Percentiles rank a stretch among this genome's conserved stretches.
These are phyloP conservation scores for Pantherophis vulpinus DNA, from an alignment of 2,797 vertebrate genomes.

Conservation along the genomic window DNA sequence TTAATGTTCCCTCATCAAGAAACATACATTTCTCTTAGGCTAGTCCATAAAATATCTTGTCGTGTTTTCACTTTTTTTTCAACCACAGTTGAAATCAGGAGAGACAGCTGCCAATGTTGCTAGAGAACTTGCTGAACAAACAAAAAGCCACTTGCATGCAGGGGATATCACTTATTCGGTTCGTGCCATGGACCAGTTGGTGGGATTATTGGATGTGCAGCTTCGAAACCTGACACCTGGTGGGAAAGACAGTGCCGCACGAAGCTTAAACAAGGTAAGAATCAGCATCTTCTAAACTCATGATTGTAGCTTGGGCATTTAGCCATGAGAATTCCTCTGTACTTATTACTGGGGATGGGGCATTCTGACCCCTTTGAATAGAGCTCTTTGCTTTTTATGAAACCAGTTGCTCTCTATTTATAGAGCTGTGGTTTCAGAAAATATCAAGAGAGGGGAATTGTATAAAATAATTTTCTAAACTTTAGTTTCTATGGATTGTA, in stretches of 20 bases:
- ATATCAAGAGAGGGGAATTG: not conserved
- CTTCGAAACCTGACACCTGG: constrained; percentile 94
- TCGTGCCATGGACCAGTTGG: constrained; percentile 92
- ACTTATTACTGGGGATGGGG: not conserved
- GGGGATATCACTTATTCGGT: constrained; percentile 94
- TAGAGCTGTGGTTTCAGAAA: constrained; percentile 7
- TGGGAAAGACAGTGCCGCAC: constrained; percentile 93
- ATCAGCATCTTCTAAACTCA: rapidly evolving
- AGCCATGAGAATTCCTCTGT: not conserved
- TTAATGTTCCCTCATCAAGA: not conserved
- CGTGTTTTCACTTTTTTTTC: constrained; percentile 29
- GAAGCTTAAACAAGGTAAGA: constrained; percentile 95
- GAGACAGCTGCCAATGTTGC: constrained; percentile 96
- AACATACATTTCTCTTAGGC: not conserved
- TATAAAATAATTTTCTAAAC: not conserved
- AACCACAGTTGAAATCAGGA: constrained; percentile 82
- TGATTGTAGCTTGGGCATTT: not conserved
- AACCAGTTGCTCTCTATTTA: not conserved
- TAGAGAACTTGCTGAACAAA: constrained; percentile 92
- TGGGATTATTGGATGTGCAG: constrained; percentile 93
- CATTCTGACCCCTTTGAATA: not conserved
- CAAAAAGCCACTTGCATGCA: constrained; percentile 86
- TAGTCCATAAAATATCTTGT: not conserved
- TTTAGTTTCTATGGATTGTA: not conserved
- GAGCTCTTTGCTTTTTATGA: not conserved